Conservation (phyloP, 2,888 invertebrate species). For the Trilocha varians region DNA sequence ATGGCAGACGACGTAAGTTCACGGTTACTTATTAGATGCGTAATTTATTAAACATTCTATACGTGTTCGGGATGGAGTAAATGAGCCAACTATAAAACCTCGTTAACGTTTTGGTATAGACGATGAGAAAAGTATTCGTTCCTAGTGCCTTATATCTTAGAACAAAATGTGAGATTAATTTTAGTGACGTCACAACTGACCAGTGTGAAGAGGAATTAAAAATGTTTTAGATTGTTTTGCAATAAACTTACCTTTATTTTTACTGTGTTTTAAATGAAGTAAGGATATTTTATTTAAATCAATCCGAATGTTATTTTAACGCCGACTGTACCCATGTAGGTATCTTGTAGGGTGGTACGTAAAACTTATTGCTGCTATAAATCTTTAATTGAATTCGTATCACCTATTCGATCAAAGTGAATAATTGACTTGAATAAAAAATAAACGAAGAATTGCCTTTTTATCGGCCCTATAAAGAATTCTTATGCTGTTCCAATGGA, state of each 20-base stretch:
- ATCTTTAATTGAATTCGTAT: slow-evolving; percentile 55
- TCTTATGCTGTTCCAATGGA: slow-evolving; percentile 4
- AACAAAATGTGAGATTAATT: no score
- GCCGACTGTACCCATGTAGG: slow-evolving; percentile 19
- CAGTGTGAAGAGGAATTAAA: no score
- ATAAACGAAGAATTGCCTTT: slow-evolving; percentile 8
- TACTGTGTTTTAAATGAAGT: no score
- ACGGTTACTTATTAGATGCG: slow-evolving; percentile 59
- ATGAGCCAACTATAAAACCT: slow-evolving; percentile 33
- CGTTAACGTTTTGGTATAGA: slow-evolving; percentile 28
- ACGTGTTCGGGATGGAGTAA: slow-evolving; percentile 34
- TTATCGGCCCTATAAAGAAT: background rate
- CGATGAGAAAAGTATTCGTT: slow-evolving; percentile 10
- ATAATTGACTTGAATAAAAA: slow-evolving; percentile 30
- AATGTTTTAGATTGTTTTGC: no score
- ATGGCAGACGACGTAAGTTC: slow-evolving; percentile 54
- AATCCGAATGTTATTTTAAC: no score
- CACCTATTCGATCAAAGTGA: slow-evolving; percentile 37
- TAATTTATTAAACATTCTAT: slow-evolving; percentile 54
- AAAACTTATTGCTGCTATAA: slow-evolving; percentile 42
- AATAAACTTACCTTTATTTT: no score
- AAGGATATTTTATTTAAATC: no score
- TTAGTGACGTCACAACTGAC: no score
- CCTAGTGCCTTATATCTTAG: no score
- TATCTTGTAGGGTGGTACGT: slow-evolving; percentile 19